phyloP scores from a whole-genome alignment of 2,797 vertebrate species.

The Enteromius unitaeniatus region DNA sequence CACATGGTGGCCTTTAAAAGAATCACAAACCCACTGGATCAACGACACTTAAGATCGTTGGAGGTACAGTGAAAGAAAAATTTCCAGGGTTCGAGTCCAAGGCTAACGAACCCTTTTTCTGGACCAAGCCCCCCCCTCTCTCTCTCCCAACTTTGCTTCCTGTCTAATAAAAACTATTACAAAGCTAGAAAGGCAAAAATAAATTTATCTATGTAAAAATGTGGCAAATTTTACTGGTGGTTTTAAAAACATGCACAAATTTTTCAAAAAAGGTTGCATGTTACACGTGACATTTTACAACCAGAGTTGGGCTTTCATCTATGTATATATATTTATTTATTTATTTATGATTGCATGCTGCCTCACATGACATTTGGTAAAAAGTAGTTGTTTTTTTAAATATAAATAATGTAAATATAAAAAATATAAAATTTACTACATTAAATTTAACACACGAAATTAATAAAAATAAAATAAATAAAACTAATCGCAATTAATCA shows the following conservation, averaged over 20 bases:
- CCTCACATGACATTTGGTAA: not conserved
- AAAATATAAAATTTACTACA: not conserved
- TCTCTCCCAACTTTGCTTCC: not conserved
- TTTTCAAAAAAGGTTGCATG: not conserved
- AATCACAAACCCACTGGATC: not conserved
- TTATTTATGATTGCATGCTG: not conserved
- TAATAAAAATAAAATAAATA: not conserved
- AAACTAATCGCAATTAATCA: no score
- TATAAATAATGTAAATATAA: not conserved
- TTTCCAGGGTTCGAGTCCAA: not conserved
- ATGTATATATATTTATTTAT: not conserved
- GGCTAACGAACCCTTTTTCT: not conserved
- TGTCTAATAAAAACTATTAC: not conserved
- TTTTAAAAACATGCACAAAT: not conserved
- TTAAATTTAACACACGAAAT: not conserved
- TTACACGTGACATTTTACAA: not conserved
- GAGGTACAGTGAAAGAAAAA: not conserved
- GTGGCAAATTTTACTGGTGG: not conserved
- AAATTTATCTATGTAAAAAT: not conserved
- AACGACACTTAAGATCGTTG: no score
- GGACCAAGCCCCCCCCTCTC: not conserved
- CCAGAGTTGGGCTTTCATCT: not conserved
- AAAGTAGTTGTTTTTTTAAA: no score
- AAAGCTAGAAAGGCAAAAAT: not conserved
- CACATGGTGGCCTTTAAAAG: constrained; percentile 11